These are phyloP conservation scores for Clepsis dumicolana DNA, from an alignment of 2,888 invertebrate species.

Conservation along the genomic window DNA sequence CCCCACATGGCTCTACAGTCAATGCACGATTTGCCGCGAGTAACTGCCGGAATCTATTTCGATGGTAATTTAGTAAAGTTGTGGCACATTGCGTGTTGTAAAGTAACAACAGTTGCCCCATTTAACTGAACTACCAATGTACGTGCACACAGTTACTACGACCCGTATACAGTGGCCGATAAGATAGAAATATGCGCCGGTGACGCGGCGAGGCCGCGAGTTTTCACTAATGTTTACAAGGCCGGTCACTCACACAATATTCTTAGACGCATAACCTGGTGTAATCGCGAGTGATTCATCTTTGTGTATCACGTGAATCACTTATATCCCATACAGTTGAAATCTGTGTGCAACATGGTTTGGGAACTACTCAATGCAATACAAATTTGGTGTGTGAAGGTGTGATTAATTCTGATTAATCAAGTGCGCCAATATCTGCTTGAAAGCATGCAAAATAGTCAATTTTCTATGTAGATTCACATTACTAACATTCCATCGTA, in stretches of 20 bases:
- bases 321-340: constrained; percentile 31
- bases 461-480: too few species aligned
- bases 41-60: not conserved
- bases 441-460: too few species aligned
- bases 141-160: not conserved
- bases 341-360: constrained; percentile 20
- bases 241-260: constrained; percentile 68
- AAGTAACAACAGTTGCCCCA: not conserved
- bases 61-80: not conserved
- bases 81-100: not conserved
- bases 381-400: not conserved
- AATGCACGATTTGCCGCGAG: constrained; percentile 15
- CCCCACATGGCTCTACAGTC: constrained; percentile 26
- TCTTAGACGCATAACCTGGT: constrained; percentile 56
- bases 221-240: constrained; percentile 68
- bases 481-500: not conserved
- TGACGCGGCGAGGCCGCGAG: constrained; percentile 46
- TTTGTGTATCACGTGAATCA: constrained; percentile 43
- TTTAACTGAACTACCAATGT: not conserved
- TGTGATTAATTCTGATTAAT: too few species aligned
- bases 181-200: constrained; percentile 35
- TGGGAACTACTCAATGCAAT: constrained; percentile 16
- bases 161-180: not conserved
- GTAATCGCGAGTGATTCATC: constrained; percentile 60
- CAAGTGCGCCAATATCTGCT: too few species aligned